Evolutionary conservation across 2,797 vertebrate genomes (phyloP), one percentile per base, ranked within the genome.

Genomic region (Sebastes diploproa): DNA sequence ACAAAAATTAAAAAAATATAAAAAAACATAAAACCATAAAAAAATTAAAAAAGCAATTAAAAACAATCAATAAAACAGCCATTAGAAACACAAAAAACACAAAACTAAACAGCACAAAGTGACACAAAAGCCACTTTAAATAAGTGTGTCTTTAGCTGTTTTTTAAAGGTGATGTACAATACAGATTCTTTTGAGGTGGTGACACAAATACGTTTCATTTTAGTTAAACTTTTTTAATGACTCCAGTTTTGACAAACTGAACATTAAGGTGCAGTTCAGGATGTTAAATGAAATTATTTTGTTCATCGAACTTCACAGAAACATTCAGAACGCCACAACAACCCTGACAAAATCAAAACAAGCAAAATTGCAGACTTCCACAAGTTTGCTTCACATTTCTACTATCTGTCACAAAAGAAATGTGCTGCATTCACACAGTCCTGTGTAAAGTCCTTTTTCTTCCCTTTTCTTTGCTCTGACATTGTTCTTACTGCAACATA

Each of bases 401-500:
- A 7, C 1, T 69, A 2, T 38, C 9, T 69, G 32, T 67, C 36
- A 42, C n/a, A 23, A 55, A 16, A 10, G 1, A 32, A 52, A 64
- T 60, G 25, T 46, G 30, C 20, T n/a, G 20, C 36, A 36, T 52
- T 38, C 22, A 36, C 18, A 55, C 32, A 11, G 8, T 8, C n/a
- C 16, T 7, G 38, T 20, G 7, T 16, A 55, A 6, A 22, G 25
- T 76, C 18, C 13, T 46, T 56, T 73, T 70, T 34, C 34, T 66
- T 65, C 13, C 11, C 32, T 42, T 82, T 79, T 30, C 27, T 77
- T 62, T 72, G 27, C 61, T 60, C 16, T 66, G 55, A 73, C 46
- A 12, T 68, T 68, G n/a, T 32, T 42, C 50, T 46, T 8, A 11
- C 34, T 62, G 8, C 0, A 32, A 29, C 30, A 20, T 20, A 58